These are phyloP conservation scores for Asarcornis scutulata DNA, from an alignment of 2,113 vertebrate genomes.

Conservation along the genomic window DNA sequence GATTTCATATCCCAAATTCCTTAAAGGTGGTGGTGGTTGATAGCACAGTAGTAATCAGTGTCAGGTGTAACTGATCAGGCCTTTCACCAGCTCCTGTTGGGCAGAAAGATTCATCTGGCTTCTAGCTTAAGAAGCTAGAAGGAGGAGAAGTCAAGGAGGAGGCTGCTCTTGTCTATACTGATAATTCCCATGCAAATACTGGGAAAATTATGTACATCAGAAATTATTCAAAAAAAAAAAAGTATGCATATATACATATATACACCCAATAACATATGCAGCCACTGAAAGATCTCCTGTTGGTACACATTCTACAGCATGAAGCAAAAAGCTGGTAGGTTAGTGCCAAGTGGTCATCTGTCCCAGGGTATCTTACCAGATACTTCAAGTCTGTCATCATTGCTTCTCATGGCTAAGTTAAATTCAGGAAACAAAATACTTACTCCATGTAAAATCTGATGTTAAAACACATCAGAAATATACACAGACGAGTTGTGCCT, in stretches of 20 bases:
- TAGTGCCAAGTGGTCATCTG: background rate
- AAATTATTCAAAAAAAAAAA: background rate
- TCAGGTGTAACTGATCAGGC: background rate
- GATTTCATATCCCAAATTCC: background rate
- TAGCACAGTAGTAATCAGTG: background rate
- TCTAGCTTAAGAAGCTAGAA: background rate
- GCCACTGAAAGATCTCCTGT: background rate
- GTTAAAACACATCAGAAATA: background rate
- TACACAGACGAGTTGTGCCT: background rate
- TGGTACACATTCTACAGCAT: accelerated
- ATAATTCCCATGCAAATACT: background rate
- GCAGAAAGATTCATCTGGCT: background rate
- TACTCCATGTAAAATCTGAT: background rate
- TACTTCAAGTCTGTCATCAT: too few species aligned
- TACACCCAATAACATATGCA: accelerated
- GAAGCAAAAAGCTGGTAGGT: background rate
- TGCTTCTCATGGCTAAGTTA: background rate
- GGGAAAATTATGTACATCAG: accelerated
- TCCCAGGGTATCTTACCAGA: background rate
- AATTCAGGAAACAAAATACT: background rate
- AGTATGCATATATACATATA: accelerated
- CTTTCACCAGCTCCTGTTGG: background rate
- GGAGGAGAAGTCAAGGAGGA: background rate
- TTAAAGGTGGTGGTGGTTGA: accelerated
- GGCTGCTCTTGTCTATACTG: background rate